These are phyloP conservation scores for Psococerastis gibbosa DNA, from an alignment of 2,888 invertebrate genomes.

Conservation along the genomic window DNA sequence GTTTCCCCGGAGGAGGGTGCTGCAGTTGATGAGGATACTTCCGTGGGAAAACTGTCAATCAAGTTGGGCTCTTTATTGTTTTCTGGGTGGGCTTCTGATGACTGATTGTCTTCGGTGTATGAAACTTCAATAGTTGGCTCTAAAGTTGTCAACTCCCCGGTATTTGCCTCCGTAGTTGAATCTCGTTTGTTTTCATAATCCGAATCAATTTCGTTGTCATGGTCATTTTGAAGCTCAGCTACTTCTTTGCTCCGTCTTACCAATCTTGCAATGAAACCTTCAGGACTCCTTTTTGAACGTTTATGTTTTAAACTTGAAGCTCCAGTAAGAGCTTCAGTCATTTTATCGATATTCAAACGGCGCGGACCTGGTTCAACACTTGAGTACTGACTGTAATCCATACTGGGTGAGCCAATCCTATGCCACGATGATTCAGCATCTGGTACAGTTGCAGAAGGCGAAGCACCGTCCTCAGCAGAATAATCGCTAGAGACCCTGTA, in stretches of 20 bases:
- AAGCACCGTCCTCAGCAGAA: neutral
- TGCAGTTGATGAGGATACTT: neutral
- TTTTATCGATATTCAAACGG: constrained; percentile 6
- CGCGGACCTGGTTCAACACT: constrained; percentile 5
- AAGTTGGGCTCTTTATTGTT: neutral
- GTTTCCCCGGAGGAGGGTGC: neutral
- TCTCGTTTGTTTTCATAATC: neutral
- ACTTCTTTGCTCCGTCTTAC: neutral
- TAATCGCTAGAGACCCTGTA: constrained; percentile 2
- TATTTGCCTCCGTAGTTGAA: neutral
- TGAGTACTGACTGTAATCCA: neutral
- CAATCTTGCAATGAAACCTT: neutral
- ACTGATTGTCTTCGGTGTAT: neutral
- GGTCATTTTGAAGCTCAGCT: neutral
- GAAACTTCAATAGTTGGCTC: neutral
- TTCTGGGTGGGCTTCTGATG: neutral
- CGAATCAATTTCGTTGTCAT: constrained; percentile 6
- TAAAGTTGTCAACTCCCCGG: neutral
- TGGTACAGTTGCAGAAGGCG: neutral
- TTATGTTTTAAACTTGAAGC: neutral
- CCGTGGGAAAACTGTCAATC: neutral
- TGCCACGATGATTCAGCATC: neutral
- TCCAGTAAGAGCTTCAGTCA: neutral
- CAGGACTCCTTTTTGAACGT: constrained; percentile 3
- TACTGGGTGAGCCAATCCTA: constrained; percentile 1